Conservation (phyloP, 2,888 invertebrate species). For the Pherbina coryleti region DNA sequence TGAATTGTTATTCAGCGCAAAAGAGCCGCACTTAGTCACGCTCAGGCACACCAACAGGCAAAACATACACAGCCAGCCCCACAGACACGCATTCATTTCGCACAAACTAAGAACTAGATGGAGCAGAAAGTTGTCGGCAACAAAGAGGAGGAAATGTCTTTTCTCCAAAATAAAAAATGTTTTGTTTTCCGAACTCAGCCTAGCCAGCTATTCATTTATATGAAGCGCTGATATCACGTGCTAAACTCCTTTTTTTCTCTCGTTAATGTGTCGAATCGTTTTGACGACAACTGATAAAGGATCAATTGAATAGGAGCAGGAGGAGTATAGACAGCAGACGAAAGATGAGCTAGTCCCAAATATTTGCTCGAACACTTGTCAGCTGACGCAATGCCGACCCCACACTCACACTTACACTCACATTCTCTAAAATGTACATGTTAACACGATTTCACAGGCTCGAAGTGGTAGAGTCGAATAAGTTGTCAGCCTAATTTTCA, state of each 20-base stretch:
- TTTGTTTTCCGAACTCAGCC: not conserved
- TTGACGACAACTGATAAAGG: slow-evolving; percentile 66
- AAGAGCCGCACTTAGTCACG: not conserved
- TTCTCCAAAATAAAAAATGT: not conserved
- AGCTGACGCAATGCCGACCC: slow-evolving; percentile 17
- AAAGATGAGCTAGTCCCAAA: slow-evolving; percentile 12
- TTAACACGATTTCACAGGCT: not conserved
- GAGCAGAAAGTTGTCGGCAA: not conserved
- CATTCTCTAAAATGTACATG: not conserved
- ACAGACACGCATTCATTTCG: not conserved
- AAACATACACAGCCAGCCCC: not conserved
- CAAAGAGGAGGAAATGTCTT: not conserved
- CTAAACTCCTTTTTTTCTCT: not conserved
- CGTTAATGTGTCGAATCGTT: slow-evolving; percentile 50
- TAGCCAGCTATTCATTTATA: not conserved
- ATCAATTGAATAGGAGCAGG: slow-evolving; percentile 51
- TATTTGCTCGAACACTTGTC: slow-evolving; percentile 28
- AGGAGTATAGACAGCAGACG: slow-evolving; percentile 35
- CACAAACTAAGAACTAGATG: not conserved
- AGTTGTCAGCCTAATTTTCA: no score
- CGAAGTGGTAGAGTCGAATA: no score
- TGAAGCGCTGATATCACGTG: not conserved
- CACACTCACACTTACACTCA: not conserved
- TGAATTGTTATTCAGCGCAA: not conserved
- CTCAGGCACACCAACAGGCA: not conserved